Evolutionary conservation across 2,888 invertebrate genomes (phyloP).

Genomic region (Empis stercorea): DNA sequence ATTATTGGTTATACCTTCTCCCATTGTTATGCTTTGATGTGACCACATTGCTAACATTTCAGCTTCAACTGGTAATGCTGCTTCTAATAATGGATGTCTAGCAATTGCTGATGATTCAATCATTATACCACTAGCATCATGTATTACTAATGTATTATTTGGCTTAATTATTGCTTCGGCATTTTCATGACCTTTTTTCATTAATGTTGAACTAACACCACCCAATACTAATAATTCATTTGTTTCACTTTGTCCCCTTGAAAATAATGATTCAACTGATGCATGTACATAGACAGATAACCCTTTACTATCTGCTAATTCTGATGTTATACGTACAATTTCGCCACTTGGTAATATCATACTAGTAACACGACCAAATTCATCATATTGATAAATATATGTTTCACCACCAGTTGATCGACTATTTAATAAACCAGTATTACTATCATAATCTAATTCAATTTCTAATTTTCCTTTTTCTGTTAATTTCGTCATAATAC

Average conservation of each 20-base stretch:
- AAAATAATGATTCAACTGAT: constrained; percentile 43
- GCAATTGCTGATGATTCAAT: constrained; percentile 66
- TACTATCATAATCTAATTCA: constrained; percentile 81
- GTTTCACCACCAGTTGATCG: constrained; percentile 75
- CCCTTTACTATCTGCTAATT: constrained; percentile 63
- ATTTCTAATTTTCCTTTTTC: constrained; percentile 83
- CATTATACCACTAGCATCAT: constrained; percentile 59
- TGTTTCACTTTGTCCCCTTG: constrained; percentile 40
- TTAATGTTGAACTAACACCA: constrained; percentile 51
- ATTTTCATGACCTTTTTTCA: constrained; percentile 56
- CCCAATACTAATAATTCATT: constrained; percentile 51
- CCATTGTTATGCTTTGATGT: constrained; percentile 64
- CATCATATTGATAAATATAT: constrained; percentile 83
- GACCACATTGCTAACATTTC: constrained; percentile 87
- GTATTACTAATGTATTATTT: constrained; percentile 66
- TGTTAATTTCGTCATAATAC: constrained; percentile 74
- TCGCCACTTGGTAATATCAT: constrained; percentile 87
- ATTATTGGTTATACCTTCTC: constrained; percentile 57
- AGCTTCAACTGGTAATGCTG: constrained; percentile 73
- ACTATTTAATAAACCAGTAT: constrained; percentile 74
- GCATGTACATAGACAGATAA: constrained; percentile 59
- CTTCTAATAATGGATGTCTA: constrained; percentile 69
- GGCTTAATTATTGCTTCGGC: constrained; percentile 63
- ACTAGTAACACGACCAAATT: constrained; percentile 72
- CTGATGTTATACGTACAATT: constrained; percentile 64